Percentiles rank a stretch among this genome's conserved stretches.
Evolutionary conservation across 2,797 vertebrate species (phyloP).

Genomic region (Gallinago stenura): DNA sequence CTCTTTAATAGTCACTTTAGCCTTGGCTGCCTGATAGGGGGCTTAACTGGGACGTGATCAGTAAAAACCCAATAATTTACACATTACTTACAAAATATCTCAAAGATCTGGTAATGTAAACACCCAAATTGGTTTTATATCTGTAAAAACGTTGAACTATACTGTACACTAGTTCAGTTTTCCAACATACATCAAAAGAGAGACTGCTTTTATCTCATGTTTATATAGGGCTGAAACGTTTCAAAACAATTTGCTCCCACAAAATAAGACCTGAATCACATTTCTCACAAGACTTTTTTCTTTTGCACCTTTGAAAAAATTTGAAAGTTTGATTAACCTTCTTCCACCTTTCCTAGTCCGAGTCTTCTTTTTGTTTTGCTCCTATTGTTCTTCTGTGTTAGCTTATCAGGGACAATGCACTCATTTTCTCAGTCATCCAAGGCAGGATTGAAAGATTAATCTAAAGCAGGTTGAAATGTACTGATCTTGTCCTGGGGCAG

Average conservation of each 20-base stretch:
- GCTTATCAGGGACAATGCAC: background rate
- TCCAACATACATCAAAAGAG: background rate
- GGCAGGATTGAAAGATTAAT: background rate
- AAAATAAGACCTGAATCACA: background rate
- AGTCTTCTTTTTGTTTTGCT: background rate
- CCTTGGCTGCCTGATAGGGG: background rate
- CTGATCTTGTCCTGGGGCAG: background rate
- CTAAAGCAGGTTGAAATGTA: background rate
- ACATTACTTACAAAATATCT: background rate
- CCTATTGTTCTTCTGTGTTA: background rate
- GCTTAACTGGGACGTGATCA: background rate
- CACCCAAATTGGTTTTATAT: background rate
- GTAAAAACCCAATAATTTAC: background rate
- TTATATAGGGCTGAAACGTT: background rate
- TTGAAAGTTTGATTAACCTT: constrained; percentile 30
- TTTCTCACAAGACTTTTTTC: background rate
- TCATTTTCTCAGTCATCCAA: background rate
- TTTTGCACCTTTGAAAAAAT: background rate
- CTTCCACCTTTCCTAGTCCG: background rate
- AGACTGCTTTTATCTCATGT: background rate
- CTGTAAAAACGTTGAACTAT: background rate
- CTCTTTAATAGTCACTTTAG: constrained; percentile 10
- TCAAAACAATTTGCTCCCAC: background rate
- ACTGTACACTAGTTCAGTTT: background rate
- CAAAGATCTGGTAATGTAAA: background rate